Base-by-base conservation (phyloP, 1,140 invertebrate genomes). In the Anagrus nilaparvatae region DNA sequence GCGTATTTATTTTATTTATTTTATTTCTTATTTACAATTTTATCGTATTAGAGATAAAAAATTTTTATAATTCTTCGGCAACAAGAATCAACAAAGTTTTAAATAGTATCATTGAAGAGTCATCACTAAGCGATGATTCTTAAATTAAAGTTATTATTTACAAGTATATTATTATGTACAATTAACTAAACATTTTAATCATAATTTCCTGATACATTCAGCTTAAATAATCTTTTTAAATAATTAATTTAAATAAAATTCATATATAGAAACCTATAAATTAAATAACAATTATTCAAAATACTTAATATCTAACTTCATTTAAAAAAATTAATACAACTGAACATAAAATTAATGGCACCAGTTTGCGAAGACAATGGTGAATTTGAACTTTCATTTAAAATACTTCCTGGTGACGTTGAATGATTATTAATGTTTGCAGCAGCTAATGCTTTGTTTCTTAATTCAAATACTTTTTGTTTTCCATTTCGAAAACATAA, bases 401-500 rank as follows among this genome's bases (percentile, higher is more conserved):
- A n/a, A 8, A 52, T 44, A 35, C 55, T 67, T 24, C 54, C 48
- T 0, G 65, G 62, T 5, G 62, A 62, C 2, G 59, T 54, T 19
- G 64, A 67, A 44, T 63, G 59, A 47, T 58, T 61, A 18, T 56
- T 63, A 1, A 52, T 18, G 38, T 43, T 61, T 8, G 58, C 51
- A 13, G 59, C 56, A 17, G 60, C 58, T 20, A 64, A 39, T 14
- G 59, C 54, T 57, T 83, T 84, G 47, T 78, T 81, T 29, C 84
- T 72, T 19, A 90, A 63, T 60, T 90, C 86, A 66, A 93, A 92
- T 4, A 93, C 87, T 70, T 90, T 82, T 50, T 88, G 86, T 44
- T 92, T 91, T 4, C 85, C 90, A 69, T 92, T 81, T 21, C 89
- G 81, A 59, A 97, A 95, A 65, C 90, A 93, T 32, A 92, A 67